A percentile compares a stretch with the other conserved stretches of the same genome.
Evolutionary conservation across 1,140 invertebrate genomes (phyloP).

Genomic region (Phymorhynchus buccinoides): DNA sequence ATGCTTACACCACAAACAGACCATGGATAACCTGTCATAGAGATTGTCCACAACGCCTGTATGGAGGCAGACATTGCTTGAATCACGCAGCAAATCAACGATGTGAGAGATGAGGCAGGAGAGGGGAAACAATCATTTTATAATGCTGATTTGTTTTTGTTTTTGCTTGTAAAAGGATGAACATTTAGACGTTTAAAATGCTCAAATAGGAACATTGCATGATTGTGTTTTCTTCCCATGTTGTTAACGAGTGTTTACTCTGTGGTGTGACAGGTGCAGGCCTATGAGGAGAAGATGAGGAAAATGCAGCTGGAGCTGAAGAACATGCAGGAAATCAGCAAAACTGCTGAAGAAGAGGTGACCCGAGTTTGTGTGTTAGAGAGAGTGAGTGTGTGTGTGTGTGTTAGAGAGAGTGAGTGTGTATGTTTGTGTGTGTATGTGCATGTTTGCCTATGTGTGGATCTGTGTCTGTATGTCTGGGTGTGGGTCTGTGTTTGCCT

Average conservation of each 20-base stretch:
- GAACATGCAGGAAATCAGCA: slow-evolving; percentile 69
- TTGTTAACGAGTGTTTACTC: background rate
- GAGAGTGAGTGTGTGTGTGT: background rate
- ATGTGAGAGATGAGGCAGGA: too few species aligned
- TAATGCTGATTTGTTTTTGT: too few species aligned
- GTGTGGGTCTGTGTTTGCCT: background rate
- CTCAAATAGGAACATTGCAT: too few species aligned
- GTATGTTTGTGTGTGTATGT: background rate
- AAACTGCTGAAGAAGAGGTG: slow-evolving; percentile 68
- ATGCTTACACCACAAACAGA: too few species aligned
- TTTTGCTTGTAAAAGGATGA: too few species aligned
- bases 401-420: background rate
- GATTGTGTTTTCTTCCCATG: too few species aligned
- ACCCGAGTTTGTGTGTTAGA: background rate
- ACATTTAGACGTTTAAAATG: too few species aligned
- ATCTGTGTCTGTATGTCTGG: background rate
- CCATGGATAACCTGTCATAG: too few species aligned
- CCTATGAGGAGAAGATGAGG: slow-evolving; percentile 70
- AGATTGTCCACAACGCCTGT: too few species aligned
- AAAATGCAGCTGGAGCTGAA: slow-evolving; percentile 66
- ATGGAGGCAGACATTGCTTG: too few species aligned
- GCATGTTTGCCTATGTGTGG: background rate
- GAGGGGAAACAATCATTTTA: too few species aligned
- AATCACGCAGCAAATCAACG: too few species aligned
- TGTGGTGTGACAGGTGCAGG: slow-evolving; percentile 52